Evolutionary conservation across 2,797 vertebrate species (phyloP).

Genomic region (Thaleichthys pacificus): DNA sequence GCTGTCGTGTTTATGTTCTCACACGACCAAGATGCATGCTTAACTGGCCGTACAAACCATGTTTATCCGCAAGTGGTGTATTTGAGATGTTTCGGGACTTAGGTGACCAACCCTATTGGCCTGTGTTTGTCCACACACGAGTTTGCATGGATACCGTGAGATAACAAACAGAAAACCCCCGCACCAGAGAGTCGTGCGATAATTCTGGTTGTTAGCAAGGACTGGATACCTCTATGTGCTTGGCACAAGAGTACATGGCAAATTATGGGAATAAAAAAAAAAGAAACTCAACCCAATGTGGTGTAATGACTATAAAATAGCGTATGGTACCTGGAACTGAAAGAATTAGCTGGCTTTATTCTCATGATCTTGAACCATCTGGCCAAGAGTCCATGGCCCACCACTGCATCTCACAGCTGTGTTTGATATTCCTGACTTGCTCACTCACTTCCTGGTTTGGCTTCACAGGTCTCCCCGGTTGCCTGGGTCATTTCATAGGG

Average conservation of each 20-base stretch:
- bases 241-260: background rate
- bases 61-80: slow-evolving; percentile 17
- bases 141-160: background rate
- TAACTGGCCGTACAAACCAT: slow-evolving; percentile 25
- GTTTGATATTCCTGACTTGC: slow-evolving; percentile 3
- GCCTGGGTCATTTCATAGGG: slow-evolving; percentile 2
- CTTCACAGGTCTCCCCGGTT: background rate
- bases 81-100: slow-evolving; percentile 30
- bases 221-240: background rate
- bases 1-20: slow-evolving; percentile 46
- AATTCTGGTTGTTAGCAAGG: no score
- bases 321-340: no score
- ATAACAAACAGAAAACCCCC: background rate
- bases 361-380: background rate
- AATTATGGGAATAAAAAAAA: background rate
- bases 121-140: background rate
- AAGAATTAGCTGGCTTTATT: background rate
- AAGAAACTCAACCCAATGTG: background rate
- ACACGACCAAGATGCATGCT: slow-evolving; percentile 26
- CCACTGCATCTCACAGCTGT: background rate
- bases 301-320: background rate
- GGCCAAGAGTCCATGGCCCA: background rate
- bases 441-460: slow-evolving; percentile 8
- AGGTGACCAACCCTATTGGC: background rate
- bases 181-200: background rate